Base-by-base conservation (phyloP, 2,888 invertebrate species). In the Argynnis bischoffii region DNA sequence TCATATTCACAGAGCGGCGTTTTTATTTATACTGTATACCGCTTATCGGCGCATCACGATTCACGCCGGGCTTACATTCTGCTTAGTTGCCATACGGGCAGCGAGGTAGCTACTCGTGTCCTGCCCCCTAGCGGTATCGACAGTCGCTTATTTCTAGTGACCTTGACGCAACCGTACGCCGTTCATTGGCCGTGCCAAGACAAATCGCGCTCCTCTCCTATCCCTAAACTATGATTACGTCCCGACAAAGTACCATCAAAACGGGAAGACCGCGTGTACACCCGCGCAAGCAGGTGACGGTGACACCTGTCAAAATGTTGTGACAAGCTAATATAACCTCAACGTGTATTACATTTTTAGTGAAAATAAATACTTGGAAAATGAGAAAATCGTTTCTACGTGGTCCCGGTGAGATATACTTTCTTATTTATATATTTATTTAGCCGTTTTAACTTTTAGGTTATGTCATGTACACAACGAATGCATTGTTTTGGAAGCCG, bases 71-170 rank as follows among this genome's bases (percentile, higher is more conserved):
- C 77, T 55, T 46, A 66, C 55, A 66, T 80, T 82, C 79, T 84
- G 83, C 83, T 86, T 89, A 90, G 91, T 92, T 90, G 89, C 86
- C 85, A 87, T 87, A 88, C 89, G 89, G 88, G 90, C 89, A 83
- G 83, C 88, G 81, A 72, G 76, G 82, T 75, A 83, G 86, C 77
- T 81, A 81, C 88, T 85, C 87, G 90, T 84, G 81, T 85, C 74
- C 84, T 82, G 89, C 88, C 89, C 84, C 85, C 88, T 88, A 74
- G 73, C 78, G 83, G 71, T 74, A 77, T 72, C 74, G 75, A 72
- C 73, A 71, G 75, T 78, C 76, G 80, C 81, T 80, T 79, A 26
- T 80, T 78, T 80, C 79, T 76, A 79, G 84, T 88, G 89, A 90
- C 92, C 91, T 92, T 92, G 90, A 84, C 80, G 81, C 81, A 84